These are phyloP conservation scores for Bradynema listronoti DNA, from an alignment of 1,140 invertebrate species.

Conservation along the genomic window DNA sequence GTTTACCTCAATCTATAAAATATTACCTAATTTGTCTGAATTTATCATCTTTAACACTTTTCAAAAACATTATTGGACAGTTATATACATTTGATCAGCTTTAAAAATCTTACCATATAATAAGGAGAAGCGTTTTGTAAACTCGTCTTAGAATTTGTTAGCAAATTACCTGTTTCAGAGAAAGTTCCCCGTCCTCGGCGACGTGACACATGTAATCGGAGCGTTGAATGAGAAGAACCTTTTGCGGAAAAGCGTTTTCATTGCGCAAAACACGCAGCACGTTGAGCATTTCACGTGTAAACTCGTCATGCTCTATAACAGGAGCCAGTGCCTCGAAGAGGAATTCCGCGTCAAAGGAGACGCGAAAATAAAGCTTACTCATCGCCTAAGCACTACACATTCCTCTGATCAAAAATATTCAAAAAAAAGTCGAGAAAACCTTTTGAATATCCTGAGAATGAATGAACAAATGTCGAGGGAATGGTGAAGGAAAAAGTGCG, in stretches of 20 bases:
- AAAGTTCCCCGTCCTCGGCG: background rate
- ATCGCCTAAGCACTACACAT: slow-evolving; percentile 34
- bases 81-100: slow-evolving; percentile 32
- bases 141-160: too few relatives aligned
- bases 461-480: slow-evolving; percentile 46
- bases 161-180: slow-evolving; percentile 46
- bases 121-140: too few relatives aligned
- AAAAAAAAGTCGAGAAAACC: slow-evolving; percentile 19
- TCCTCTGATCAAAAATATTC: background rate
- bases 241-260: slow-evolving; percentile 38
- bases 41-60: slow-evolving; percentile 1
- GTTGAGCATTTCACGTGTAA: slow-evolving; percentile 49
- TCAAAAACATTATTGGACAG: background rate
- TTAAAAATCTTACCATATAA: slow-evolving; percentile 54
- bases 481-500: slow-evolving; percentile 54
- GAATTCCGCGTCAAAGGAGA: slow-evolving; percentile 56
- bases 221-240: slow-evolving; percentile 48
- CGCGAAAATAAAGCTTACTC: slow-evolving; percentile 49
- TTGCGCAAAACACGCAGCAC: slow-evolving; percentile 40
- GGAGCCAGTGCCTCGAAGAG: slow-evolving; percentile 42
- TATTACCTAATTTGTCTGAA: slow-evolving; percentile 55
- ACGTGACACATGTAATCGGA: slow-evolving; percentile 44
- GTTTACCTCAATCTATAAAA: slow-evolving; percentile 79
- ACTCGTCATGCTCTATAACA: slow-evolving; percentile 52
- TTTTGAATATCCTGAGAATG: slow-evolving; percentile 50